A percentile compares a stretch with the other conserved stretches of the same genome.
These are phyloP conservation scores for Percopsis omiscomaycus DNA, from an alignment of 2,797 vertebrate genomes.

Conservation along the genomic window DNA sequence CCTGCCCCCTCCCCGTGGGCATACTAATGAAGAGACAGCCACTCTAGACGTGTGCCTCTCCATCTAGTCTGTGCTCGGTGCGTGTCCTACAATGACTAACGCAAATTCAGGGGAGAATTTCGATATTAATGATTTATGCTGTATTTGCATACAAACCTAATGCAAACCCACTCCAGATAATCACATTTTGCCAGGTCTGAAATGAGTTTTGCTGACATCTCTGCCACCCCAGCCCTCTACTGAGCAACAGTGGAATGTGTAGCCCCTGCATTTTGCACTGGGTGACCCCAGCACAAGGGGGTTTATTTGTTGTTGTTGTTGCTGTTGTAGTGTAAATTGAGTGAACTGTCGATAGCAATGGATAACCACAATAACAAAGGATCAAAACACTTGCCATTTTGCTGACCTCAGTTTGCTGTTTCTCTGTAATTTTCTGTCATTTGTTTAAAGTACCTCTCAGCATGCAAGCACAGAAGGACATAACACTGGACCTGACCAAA, in stretches of 20 bases:
- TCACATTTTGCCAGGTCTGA: constrained; percentile 78
- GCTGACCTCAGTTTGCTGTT: no score
- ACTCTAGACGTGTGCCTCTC: constrained; percentile 53
- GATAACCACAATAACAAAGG: no score
- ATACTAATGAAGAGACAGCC: constrained; percentile 70
- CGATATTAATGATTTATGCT: constrained; percentile 82
- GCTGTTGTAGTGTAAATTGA: no score
- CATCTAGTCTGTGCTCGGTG: background rate
- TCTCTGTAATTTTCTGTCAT: no score
- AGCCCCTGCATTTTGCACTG: constrained; percentile 50
- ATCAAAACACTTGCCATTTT: no score
- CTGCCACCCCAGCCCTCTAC: constrained; percentile 55
- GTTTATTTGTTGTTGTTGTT: constrained; percentile 21
- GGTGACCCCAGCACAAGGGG: constrained; percentile 48
- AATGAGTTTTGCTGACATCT: constrained; percentile 76
- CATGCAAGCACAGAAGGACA: no score
- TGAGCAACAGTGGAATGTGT: constrained; percentile 55
- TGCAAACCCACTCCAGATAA: constrained; percentile 82
- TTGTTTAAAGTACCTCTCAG: no score
- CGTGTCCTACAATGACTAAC: constrained; percentile 59
- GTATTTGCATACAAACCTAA: constrained; percentile 84
- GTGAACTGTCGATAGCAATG: no score
- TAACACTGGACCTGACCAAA: no score
- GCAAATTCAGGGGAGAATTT: constrained; percentile 72
- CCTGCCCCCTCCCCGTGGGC: constrained; percentile 45